Evolutionary conservation across 2,888 invertebrate species (phyloP), one percentile per base, ranked within the genome.

Genomic region (Meteorus colon): DNA sequence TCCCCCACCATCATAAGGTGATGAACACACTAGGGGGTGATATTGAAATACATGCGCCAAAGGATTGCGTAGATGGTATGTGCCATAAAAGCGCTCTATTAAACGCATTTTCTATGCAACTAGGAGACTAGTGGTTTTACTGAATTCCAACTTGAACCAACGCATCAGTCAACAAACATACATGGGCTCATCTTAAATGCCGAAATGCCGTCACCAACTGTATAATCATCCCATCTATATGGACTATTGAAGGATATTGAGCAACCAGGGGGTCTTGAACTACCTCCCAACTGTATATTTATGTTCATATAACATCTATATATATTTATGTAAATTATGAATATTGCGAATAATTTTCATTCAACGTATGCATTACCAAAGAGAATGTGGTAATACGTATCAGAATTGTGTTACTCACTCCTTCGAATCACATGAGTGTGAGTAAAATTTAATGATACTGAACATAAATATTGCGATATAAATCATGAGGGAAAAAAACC

Each of bases 11-110:
- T 60, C 37, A 41, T 12, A 41, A 2, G 12, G 41, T 41, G 41
- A 12, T 41, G 41, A 41, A 41, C 3, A 41, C 41, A 12, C 41
- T 41, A 41, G 41, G 19, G 51, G 68, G 77, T 48, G 73, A 78
- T 76, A 78, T 77, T 79, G 80, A 81, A 80, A 83, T 81, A 73
- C 84, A 83, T 82, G 84, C 86, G 85, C 82, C 71, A 41, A 73
- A 73, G 78, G 75, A 79, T 81, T 82, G 82, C 83, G 82, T 80
- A 24, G 81, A 81, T 78, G 79, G 78, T 79, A 77, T 60, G 68
- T 75, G 81, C 76, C 69, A 69, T 59, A 69, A 55, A 55, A 69
- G 19, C 34, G n/a, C 19, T 59, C 12, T 55, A 69, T 55, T 55
- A 69, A 34, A 51, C 34, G 34, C 19, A 19, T 31, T 55, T 69